phyloP scores from a whole-genome alignment of 2,888 invertebrate species.

The Leuctra nigra region DNA sequence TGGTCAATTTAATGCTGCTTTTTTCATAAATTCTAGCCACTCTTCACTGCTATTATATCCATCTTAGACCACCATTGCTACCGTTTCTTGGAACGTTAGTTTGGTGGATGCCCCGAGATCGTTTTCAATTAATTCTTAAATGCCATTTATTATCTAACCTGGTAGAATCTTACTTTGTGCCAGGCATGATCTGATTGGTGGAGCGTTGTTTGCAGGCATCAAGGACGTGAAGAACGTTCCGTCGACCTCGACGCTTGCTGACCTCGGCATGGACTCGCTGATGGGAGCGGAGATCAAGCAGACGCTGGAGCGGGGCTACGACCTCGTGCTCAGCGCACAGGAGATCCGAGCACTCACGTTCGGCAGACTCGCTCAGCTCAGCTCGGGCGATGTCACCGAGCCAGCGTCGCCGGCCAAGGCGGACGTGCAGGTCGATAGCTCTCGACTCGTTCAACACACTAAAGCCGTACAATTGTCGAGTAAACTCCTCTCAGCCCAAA shows the following conservation, averaged over 20 bases:
- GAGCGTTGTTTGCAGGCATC: conserved; percentile 53
- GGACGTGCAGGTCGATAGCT: conserved; percentile 10
- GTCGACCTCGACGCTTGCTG: conserved; percentile 71
- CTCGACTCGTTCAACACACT: not conserved
- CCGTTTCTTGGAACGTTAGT: too few relatives aligned
- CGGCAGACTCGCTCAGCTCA: conserved; percentile 58
- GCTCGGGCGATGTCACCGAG: conserved; percentile 29
- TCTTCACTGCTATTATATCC: too few relatives aligned
- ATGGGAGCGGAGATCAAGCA: conserved; percentile 99
- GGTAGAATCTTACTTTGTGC: too few relatives aligned
- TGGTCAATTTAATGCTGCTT: too few relatives aligned
- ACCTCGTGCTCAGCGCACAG: conserved; percentile 82
- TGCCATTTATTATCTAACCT: too few relatives aligned
- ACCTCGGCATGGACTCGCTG: conserved; percentile 95
- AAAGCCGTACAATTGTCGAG: too few relatives aligned
- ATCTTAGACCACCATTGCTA: too few relatives aligned
- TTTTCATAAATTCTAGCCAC: too few relatives aligned
- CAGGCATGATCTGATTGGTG: too few relatives aligned
- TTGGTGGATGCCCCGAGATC: too few relatives aligned
- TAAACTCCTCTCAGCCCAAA: too few relatives aligned
- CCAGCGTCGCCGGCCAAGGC: conserved; percentile 1
- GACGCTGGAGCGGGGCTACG: conserved; percentile 86
- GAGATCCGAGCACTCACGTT: conserved; percentile 85
- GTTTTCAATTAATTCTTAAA: too few relatives aligned
- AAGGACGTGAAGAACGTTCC: conserved; percentile 78